Percentiles rank a stretch among this genome's conserved stretches.
Evolutionary conservation across 2,113 vertebrate genomes (phyloP).

Genomic region (Gambusia holbrooki): DNA sequence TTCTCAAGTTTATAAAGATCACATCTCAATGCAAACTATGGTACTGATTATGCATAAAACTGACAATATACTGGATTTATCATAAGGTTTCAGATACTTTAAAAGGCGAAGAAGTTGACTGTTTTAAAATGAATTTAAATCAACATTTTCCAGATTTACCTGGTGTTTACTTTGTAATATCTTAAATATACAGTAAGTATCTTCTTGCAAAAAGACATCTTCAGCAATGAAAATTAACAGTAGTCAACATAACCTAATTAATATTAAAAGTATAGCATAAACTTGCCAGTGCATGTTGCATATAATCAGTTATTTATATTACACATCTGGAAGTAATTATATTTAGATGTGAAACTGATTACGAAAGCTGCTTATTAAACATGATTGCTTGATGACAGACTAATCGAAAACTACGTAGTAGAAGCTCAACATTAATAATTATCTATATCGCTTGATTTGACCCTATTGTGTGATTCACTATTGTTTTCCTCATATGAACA

Average conservation of each 20-base stretch:
- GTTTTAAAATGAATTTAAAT: background rate
- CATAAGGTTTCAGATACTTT: slow-evolving; percentile 5
- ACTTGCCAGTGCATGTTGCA: background rate
- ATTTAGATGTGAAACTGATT: background rate
- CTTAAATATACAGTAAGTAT: background rate
- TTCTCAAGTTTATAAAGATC: slow-evolving; percentile 7
- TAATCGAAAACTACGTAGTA: background rate
- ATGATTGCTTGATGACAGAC: background rate
- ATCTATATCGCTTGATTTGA: background rate
- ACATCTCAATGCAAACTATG: background rate
- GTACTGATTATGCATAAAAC: background rate
- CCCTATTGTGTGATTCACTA: too few relatives aligned
- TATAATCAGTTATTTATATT: background rate
- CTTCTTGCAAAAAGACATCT: background rate
- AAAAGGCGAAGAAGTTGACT: background rate
- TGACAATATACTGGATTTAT: slow-evolving; percentile 10
- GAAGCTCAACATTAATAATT: too few relatives aligned
- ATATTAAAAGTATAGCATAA: background rate
- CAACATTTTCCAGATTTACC: background rate
- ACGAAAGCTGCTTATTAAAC: background rate
- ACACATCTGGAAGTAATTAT: background rate
- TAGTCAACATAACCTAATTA: background rate
- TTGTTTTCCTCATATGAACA: too few relatives aligned
- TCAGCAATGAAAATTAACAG: background rate
- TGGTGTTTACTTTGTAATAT: background rate